These are phyloP conservation scores for Mnemiopsis leidyi DNA, from an alignment of 37 sponge, comb jelly and placozoan genomes.

Conservation along the genomic window DNA sequence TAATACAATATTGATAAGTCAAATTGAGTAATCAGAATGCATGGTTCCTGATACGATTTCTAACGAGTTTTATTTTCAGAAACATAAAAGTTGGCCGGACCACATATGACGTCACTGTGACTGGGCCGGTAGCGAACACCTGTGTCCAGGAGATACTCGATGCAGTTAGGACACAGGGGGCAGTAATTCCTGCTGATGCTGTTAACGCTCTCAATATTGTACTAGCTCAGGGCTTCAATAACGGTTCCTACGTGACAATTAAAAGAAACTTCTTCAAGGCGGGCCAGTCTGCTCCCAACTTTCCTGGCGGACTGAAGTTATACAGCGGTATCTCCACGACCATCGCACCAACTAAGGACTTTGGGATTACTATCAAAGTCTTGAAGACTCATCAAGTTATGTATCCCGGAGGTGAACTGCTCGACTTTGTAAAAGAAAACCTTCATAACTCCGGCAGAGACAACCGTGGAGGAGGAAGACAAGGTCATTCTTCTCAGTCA, in stretches of 20 bases:
- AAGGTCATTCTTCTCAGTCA: background rate
- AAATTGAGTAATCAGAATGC: no score
- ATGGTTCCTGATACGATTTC: no score
- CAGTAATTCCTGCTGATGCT: background rate
- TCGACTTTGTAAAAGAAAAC: background rate
- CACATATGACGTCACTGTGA: background rate
- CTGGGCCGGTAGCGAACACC: background rate
- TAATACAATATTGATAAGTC: no score
- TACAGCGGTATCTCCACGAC: background rate
- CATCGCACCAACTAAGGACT: background rate
- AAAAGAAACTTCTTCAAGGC: background rate
- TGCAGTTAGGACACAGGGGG: background rate
- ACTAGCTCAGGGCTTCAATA: background rate
- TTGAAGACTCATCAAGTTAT: conserved; percentile 11
- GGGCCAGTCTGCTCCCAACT: background rate
- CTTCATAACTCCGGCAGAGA: background rate
- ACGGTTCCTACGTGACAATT: background rate
- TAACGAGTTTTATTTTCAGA: no score
- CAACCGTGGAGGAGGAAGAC: background rate
- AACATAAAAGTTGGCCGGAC: background rate
- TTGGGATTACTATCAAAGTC: conserved; percentile 21
- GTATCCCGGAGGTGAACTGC: conserved; percentile 4
- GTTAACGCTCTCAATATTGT: background rate
- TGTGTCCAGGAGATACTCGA: background rate
- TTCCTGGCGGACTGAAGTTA: background rate